These are phyloP conservation scores for Balaeniceps rex DNA, from an alignment of 2,113 vertebrate species.

Conservation along the genomic window DNA sequence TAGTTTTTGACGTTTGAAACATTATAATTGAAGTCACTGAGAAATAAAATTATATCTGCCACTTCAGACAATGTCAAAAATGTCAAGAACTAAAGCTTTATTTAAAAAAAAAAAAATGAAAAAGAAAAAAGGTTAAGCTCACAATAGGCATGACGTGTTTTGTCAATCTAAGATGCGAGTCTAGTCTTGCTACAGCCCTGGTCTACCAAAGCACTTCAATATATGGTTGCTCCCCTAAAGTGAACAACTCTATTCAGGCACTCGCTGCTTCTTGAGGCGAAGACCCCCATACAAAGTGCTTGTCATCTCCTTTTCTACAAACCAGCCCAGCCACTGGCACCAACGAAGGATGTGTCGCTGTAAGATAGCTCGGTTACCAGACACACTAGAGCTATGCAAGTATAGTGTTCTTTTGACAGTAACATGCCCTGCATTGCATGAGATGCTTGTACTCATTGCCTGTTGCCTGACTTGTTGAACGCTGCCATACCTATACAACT, in stretches of 20 bases:
- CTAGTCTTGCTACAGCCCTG: background rate
- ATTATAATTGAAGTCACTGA: background rate
- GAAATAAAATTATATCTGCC: background rate
- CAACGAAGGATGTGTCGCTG: fast-evolving
- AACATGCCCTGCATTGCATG: background rate
- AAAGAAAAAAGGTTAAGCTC: background rate
- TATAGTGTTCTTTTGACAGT: fast-evolving
- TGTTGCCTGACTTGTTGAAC: background rate
- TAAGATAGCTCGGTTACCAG: background rate
- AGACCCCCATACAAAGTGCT: background rate
- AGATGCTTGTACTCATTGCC: background rate
- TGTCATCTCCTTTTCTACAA: background rate
- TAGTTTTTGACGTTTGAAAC: background rate
- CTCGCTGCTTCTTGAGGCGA: background rate
- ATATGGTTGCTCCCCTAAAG: background rate
- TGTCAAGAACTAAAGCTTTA: background rate
- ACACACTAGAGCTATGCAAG: fast-evolving
- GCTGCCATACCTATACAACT: background rate
- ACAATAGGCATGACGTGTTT: background rate
- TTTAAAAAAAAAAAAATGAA: background rate
- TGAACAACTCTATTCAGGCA: background rate
- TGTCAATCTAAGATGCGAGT: background rate
- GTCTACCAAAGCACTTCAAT: background rate
- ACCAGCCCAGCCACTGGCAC: background rate
- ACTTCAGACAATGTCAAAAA: background rate